These are phyloP conservation scores for Scolopax rusticola DNA, from an alignment of 2,797 vertebrate species.

Conservation along the genomic window DNA sequence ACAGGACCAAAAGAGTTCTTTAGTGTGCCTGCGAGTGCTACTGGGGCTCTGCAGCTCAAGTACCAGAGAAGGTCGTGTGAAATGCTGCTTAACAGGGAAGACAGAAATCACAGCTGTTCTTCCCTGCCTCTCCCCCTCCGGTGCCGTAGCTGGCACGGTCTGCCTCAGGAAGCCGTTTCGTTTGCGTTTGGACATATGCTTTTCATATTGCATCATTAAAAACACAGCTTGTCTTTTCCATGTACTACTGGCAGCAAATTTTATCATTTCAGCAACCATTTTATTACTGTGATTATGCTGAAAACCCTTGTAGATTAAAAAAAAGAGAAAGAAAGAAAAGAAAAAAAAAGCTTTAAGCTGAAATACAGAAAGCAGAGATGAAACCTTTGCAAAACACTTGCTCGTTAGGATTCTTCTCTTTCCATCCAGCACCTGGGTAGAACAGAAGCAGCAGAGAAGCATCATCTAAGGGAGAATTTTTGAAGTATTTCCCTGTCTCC, in stretches of 20 bases:
- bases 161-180: background rate
- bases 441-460: background rate
- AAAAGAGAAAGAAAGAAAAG: background rate
- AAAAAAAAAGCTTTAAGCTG: background rate
- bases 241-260: background rate
- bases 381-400: slow-evolving; percentile 4
- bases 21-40: background rate
- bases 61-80: background rate
- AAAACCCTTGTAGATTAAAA: background rate
- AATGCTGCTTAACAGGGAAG: background rate
- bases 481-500: background rate
- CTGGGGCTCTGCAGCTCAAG: slow-evolving; percentile 16
- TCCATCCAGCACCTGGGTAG: background rate
- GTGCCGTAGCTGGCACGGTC: background rate
- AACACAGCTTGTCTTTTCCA: slow-evolving; percentile 26
- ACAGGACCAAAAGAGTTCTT: background rate
- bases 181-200: slow-evolving; percentile 44
- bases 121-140: background rate
- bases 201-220: slow-evolving; percentile 46
- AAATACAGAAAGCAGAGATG: background rate
- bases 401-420: slow-evolving; percentile 16
- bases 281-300: slow-evolving; percentile 6
- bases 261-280: background rate
- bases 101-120: background rate
- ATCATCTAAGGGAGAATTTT: background rate